Conservation (phyloP, 2,797 vertebrate species). For the Oryzias sinensis region DNA sequence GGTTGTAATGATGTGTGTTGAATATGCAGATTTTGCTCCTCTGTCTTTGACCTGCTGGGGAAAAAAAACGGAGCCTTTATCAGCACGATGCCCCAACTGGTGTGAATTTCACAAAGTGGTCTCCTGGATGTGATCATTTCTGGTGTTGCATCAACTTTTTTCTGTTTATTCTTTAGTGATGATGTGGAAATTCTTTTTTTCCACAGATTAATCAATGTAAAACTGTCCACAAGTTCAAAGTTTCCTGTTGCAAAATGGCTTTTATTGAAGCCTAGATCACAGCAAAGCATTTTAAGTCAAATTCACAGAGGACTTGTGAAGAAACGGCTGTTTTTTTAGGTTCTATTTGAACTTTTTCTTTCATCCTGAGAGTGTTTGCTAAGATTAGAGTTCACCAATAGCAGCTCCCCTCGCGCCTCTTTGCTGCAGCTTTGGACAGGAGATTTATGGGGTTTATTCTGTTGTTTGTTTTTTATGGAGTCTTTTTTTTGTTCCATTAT, state of each 20-base stretch:
- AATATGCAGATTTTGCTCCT: constrained; percentile 16
- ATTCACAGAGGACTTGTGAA: constrained; percentile 58
- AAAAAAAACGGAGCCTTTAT: constrained; percentile 25
- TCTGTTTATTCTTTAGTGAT: constrained; percentile 17
- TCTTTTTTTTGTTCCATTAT: too few relatives aligned
- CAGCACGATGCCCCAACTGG: constrained; percentile 24
- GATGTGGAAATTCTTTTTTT: constrained; percentile 42
- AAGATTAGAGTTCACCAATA: constrained; percentile 54
- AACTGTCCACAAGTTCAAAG: constrained; percentile 51
- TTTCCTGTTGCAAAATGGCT: constrained; percentile 50
- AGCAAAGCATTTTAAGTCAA: constrained; percentile 30
- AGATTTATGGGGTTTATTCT: constrained; percentile 64
- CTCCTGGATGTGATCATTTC: constrained; percentile 36
- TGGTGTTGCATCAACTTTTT: constrained; percentile 10
- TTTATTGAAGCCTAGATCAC: constrained; percentile 28
- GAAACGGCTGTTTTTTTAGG: constrained; percentile 60
- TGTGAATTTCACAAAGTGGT: constrained; percentile 34
- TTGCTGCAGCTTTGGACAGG: constrained; percentile 52
- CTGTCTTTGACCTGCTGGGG: constrained; percentile 39
- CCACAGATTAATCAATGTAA: constrained; percentile 35
- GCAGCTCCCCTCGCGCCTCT: constrained; percentile 42
- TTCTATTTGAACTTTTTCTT: constrained; percentile 61
- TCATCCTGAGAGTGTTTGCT: constrained; percentile 48
- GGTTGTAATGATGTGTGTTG: neutral
- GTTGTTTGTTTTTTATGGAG: constrained; percentile 57